A percentile compares a stretch with the other conserved stretches of the same genome.
Conservation (phyloP, 2,888 invertebrate species). For the Drosophila mettleri region DNA sequence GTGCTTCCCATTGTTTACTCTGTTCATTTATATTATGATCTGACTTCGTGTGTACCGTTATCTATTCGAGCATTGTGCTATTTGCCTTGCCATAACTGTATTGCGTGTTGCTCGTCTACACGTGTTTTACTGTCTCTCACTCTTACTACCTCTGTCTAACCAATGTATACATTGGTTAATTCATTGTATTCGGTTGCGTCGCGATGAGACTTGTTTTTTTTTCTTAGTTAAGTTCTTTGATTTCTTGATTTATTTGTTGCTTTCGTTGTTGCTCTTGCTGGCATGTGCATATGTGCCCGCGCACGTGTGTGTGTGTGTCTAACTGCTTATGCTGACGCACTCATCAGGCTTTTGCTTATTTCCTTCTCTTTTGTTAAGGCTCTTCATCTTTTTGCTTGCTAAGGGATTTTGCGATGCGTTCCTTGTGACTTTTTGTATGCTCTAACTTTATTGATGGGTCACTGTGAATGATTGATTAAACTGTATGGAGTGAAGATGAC, state of each 20-base stretch:
- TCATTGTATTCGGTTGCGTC: conserved; percentile 39
- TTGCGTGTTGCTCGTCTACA: conserved; percentile 29
- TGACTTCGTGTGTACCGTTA: conserved; percentile 5
- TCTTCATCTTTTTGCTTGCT: conserved; percentile 28
- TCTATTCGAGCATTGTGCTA: conserved; percentile 1
- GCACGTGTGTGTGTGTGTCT: conserved; percentile 3
- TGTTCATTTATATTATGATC: neutral
- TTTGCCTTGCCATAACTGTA: neutral
- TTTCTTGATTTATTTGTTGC: conserved; percentile 63
- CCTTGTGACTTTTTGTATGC: conserved; percentile 22
- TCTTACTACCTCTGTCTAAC: conserved; percentile 15
- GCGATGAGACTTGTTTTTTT: conserved; percentile 52
- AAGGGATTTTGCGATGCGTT: conserved; percentile 17
- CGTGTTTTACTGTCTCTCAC: conserved; percentile 32
- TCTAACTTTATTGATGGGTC: conserved; percentile 26
- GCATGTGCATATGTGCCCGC: neutral
- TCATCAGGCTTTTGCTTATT: conserved; percentile 42
- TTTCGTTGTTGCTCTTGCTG: neutral
- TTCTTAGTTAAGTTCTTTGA: conserved; percentile 68
- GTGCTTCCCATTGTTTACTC: neutral
- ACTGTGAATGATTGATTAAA: conserved; percentile 8
- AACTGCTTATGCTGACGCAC: conserved; percentile 47
- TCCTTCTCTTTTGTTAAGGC: conserved; percentile 16
- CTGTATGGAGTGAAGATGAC: neutral
- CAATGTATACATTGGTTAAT: conserved; percentile 47